Conservation (phyloP, 2,113 vertebrate species). For the Prionailurus viverrinus region DNA sequence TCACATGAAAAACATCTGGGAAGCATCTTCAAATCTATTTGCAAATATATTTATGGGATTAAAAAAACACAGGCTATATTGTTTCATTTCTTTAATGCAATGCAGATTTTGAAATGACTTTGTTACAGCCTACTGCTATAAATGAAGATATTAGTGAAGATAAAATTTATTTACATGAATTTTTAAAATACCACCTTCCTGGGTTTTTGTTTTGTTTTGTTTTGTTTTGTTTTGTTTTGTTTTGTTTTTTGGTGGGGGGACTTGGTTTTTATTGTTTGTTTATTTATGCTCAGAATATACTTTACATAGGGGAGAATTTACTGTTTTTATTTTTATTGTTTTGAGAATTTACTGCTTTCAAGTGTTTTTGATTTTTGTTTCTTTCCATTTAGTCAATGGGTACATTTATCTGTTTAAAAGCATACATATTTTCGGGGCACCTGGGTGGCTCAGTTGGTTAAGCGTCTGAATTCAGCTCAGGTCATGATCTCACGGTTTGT, state of each 20-base stretch:
- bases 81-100: slow-evolving; percentile 9
- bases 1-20: slow-evolving; percentile 42
- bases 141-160: neutral
- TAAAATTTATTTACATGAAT: neutral
- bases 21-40: slow-evolving; percentile 52
- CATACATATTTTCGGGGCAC: neutral
- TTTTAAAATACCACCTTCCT: neutral
- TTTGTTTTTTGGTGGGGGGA: neutral
- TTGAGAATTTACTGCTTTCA: neutral
- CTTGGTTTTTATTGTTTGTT: neutral
- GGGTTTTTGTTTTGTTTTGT: too few relatives aligned
- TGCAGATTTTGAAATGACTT: slow-evolving; percentile 56
- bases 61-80: neutral
- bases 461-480: too few relatives aligned
- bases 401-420: slow-evolving; percentile 45
- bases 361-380: neutral
- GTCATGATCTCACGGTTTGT: too few relatives aligned
- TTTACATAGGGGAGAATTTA: neutral
- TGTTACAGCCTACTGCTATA: neutral
- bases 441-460: too few relatives aligned
- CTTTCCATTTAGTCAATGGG: neutral
- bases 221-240: neutral
- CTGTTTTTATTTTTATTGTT: neutral
- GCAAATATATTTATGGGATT: slow-evolving; percentile 10
- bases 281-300: neutral